Evolutionary conservation across 1,140 invertebrate genomes (phyloP), one percentile per base, ranked within the genome.

Genomic region (Trachymyrmex cornetzi): DNA sequence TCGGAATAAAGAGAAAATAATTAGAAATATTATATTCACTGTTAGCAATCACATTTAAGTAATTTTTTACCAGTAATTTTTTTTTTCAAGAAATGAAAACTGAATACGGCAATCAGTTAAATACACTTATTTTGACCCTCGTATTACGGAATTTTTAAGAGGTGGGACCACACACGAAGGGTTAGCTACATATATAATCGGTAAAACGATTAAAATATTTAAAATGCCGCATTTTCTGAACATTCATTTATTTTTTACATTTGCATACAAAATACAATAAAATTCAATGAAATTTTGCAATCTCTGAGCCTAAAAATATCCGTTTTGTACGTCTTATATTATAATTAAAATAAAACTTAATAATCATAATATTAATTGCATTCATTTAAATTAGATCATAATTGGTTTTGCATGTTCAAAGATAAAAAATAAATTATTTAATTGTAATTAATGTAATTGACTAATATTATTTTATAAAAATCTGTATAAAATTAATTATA

Each of bases 391-490:
- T 57, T 12, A 72, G 50, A 87, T 61, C 57, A 87, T 57, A 67
- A 82, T 77, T 48, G 19, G 27, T 48, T 44, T 27, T 79, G 38
- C 22, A 30, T 38, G 16, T 50, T 16, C 27, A 81, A 81, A 59
- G 2, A 30, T 82, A 64, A 69, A 61, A 72, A 61, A 86, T 16
- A 81, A 53, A 44, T 66, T 69, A 57, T 50, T 44, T 77, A 34
- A 34, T 6, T 34, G 6, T 34, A 34, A 34, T 34, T 34, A 34
- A 59, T 86, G 38, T 7, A 53, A 80, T 30, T 34, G 53, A 53
- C 22, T n/a, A 64, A 30, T 3, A 24, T 48, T 63, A 30, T 75
- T 89, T 80, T 88, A 81, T 88, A 87, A 24, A 79, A 74, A 61
- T 59, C n/a, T 86, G 44, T 53, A 59, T 30, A 87, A 77, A 74